These are phyloP conservation scores for Lanius ludovicianus DNA, from an alignment of 2,113 vertebrate genomes.

Conservation along the genomic window DNA sequence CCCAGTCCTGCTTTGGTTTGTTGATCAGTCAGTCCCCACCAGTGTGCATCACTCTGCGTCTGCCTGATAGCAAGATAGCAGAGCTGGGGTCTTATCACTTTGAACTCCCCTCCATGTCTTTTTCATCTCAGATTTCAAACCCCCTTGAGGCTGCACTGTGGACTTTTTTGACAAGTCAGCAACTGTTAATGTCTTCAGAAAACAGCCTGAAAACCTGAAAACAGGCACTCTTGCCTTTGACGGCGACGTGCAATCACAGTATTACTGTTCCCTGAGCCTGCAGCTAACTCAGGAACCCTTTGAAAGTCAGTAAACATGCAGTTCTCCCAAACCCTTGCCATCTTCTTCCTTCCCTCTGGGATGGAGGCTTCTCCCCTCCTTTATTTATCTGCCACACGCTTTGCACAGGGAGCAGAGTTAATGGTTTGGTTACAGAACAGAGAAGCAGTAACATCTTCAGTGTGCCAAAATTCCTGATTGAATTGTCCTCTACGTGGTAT, in stretches of 20 bases:
- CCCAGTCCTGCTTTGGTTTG: background rate
- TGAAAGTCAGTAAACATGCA: background rate
- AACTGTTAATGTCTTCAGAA: background rate
- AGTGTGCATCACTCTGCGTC: background rate
- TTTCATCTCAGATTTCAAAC: slow-evolving; percentile 39
- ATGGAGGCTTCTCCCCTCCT: background rate
- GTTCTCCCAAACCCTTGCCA: background rate
- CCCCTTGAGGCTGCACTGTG: background rate
- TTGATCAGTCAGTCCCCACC: background rate
- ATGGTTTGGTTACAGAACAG: background rate
- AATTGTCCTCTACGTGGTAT: background rate
- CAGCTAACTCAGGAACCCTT: background rate
- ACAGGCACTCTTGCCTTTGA: background rate
- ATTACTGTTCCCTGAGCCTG: background rate
- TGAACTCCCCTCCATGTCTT: background rate
- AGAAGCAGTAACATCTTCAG: background rate
- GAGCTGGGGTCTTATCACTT: background rate
- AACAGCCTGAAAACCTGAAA: slow-evolving; percentile 13
- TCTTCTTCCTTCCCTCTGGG: background rate
- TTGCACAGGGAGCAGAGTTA: background rate
- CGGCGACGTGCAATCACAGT: background rate
- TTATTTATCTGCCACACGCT: background rate
- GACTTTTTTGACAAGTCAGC: slow-evolving; percentile 21
- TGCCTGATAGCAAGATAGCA: background rate
- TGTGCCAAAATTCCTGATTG: rapidly evolving